Percentiles rank a stretch among this genome's conserved stretches.
phyloP scores from a whole-genome alignment of 2,113 vertebrate species.

The Equus przewalskii region DNA sequence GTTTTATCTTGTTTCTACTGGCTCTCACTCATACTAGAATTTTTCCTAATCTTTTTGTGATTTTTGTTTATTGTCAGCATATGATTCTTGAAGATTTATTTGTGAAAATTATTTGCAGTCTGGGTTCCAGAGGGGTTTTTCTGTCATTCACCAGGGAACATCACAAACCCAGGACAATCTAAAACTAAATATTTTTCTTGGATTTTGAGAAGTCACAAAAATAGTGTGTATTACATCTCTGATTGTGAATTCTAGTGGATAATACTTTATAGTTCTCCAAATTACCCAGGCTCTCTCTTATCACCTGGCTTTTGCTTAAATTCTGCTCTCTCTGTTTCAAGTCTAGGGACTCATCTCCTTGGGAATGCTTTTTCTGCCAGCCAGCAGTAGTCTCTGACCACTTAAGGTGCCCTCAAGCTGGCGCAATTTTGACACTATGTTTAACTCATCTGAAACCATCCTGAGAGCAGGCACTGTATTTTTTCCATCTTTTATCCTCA shows the following conservation, averaged over 20 bases:
- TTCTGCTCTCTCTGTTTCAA: neutral
- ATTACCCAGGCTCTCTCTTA: neutral
- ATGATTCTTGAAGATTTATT: neutral
- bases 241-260: neutral
- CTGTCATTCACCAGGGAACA: neutral
- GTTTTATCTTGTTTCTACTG: neutral
- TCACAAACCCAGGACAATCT: neutral
- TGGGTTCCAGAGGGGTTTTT: neutral
- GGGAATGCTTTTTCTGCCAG: neutral
- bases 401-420: neutral
- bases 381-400: neutral
- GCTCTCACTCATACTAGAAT: neutral
- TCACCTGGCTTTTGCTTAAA: neutral
- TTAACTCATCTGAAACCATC: neutral
- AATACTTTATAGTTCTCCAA: neutral
- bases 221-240: neutral
- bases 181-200: neutral
- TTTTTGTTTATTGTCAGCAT: neutral
- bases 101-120: neutral
- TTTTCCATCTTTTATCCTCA: neutral
- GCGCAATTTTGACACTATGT: neutral
- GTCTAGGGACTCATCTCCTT: neutral
- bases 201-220: neutral
- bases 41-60: neutral
- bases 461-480: neutral